Evolutionary conservation across 2,888 invertebrate species (phyloP).

Genomic region (Sphaeridia pumilis): DNA sequence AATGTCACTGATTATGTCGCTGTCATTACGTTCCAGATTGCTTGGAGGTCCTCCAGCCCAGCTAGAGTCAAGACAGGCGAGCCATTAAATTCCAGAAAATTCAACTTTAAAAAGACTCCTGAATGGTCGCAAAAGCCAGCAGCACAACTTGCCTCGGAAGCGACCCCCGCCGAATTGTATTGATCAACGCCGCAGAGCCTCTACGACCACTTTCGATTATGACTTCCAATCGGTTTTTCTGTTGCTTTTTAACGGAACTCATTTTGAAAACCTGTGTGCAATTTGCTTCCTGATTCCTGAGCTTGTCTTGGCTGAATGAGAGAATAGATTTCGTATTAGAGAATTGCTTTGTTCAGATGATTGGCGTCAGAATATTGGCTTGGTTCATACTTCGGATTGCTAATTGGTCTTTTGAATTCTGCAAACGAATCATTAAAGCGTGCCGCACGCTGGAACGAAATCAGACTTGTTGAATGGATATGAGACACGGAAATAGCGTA

Average conservation of each 20-base stretch:
- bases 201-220: conserved; percentile 9
- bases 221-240: too few species aligned
- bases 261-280: conserved; percentile 8
- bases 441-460: too few species aligned
- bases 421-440: too few species aligned
- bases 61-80: conserved; percentile 1
- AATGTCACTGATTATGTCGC: neutral
- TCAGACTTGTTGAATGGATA: too few species aligned
- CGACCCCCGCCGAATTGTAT: conserved; percentile 12
- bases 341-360: too few species aligned
- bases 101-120: neutral
- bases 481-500: too few species aligned
- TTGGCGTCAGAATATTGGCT: too few species aligned
- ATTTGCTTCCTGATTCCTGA: too few species aligned
- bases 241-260: neutral
- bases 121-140: neutral
- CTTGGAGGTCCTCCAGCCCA: conserved; percentile 15
- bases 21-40: neutral
- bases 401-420: too few species aligned
- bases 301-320: too few species aligned
- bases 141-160: conserved; percentile 14
- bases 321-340: too few species aligned
- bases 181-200: conserved; percentile 11
- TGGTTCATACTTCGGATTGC: too few species aligned
- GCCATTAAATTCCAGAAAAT: neutral